A percentile compares a stretch with the other conserved stretches of the same genome.
Evolutionary conservation across 30 jellyfish, hydroid and myxozoan species (phyloP).

Genomic region (Chrysaora quinquecirrha): DNA sequence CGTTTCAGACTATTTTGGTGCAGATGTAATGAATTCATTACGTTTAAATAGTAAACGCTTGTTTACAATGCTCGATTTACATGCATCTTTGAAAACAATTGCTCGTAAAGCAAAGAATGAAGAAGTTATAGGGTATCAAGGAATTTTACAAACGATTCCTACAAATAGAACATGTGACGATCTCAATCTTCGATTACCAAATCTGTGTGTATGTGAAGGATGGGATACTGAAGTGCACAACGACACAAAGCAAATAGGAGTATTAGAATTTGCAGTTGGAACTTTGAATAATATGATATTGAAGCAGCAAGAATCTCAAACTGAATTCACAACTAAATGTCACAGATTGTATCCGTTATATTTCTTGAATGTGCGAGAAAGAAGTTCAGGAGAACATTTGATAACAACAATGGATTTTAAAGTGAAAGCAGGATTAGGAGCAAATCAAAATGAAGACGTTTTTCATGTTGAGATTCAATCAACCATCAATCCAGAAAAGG

Average conservation of each 20-base stretch:
- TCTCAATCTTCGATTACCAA: constrained; percentile 77
- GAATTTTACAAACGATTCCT: constrained; percentile 57
- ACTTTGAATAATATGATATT: constrained; percentile 73
- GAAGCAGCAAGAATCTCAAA: neutral
- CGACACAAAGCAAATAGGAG: constrained; percentile 65
- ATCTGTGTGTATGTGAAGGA: constrained; percentile 85
- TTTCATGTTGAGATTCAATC: constrained; percentile 77
- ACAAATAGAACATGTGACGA: constrained; percentile 64
- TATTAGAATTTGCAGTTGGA: constrained; percentile 90
- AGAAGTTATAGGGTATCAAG: neutral
- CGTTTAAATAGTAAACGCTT: constrained; percentile 77
- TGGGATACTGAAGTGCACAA: constrained; percentile 79
- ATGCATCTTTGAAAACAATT: constrained; percentile 40
- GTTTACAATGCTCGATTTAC: constrained; percentile 80
- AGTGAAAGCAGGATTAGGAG: constrained; percentile 68
- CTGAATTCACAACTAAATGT: constrained; percentile 17
- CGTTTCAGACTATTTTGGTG: constrained; percentile 63
- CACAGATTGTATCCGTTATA: constrained; percentile 55
- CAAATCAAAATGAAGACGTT: constrained; percentile 61
- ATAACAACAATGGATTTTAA: constrained; percentile 73
- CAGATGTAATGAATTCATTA: constrained; percentile 48
- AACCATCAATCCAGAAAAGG: constrained; percentile 8
- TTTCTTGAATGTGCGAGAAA: constrained; percentile 71
- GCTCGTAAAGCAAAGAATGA: constrained; percentile 4
- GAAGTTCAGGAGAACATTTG: constrained; percentile 56